Base-by-base conservation (phyloP, 1,140 invertebrate genomes). In the Bombus vancouverensis region DNA sequence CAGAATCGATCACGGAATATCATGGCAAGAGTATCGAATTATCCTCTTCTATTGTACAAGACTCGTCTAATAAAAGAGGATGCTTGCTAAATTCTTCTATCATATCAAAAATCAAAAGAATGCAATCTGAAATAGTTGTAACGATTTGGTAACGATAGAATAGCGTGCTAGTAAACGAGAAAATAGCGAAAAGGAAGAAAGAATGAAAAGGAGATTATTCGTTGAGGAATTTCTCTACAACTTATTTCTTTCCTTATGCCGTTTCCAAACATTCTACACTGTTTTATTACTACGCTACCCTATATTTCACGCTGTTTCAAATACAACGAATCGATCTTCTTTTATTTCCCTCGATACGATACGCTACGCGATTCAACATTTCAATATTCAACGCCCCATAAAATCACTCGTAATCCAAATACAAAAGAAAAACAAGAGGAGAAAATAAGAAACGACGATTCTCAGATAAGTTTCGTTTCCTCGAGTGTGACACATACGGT, bases 101-200 rank as follows among this genome's bases (percentile, higher is more conserved):
- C n/a, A 1, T 73, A 15, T 13, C 0, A 10, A 32, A 73, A 32
- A 18, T 44, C 4, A 5, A 32, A 73, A 44, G 25, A 59, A 25
- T 3, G n/a, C 53, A 2, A 32, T 13, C 10, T n/a, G 32, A 57
- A 57, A 25, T n/a, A 12, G 15, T 59, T n/a, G 34, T 37, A 76
- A 59, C 25, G 74, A 39, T 25, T 10, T 9, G 34, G 34, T 76
- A 76, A 76, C 74, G 74, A 76, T 76, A n/a, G 34, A 18, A 76
- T 76, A n/a, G 74, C 74, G 32, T 76, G 74, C 32, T 5, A 9
- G 32, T 1, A 32, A 18, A 28, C 25, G 53, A 59, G 37, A 8
- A 18, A 39, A 59, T 28, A 9, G 15, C 3, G 15, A 47, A 57
- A 32, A 34, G 15, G 32, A 66, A 9, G 32, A 34, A 15, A 18